Evolutionary conservation across 1,140 invertebrate genomes (phyloP), one percentile per base, ranked within the genome.

Genomic region (Dreissena rostriformis): DNA sequence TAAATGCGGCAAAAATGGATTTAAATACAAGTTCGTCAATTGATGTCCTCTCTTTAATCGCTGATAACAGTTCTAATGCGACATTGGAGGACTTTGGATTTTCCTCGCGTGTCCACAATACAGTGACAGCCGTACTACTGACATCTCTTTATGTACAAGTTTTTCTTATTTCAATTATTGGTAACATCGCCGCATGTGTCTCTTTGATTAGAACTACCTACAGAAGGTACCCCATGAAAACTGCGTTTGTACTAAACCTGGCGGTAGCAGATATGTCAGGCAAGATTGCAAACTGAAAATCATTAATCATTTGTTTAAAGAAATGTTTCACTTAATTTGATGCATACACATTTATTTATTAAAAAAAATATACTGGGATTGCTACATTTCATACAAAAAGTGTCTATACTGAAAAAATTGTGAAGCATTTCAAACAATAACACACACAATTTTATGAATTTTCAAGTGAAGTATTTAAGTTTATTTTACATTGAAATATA

Each of bases 191-290:
- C 19, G 68, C 68, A 8, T 51, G 68, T 49, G 57, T 71, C 2
- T 22, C 61, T n/a, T 55, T 80, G 26, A 17, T 71, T 1, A 55
- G 57, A 57, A 70, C 51, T 29, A 24, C 24, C n/a, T 61, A 55
- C n/a, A 22, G 61, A 24, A 80, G 53, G 15, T 49, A 57, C 11
- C 73, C 57, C 11, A 71, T 71, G 67, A 80, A 51, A 17, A 80
- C 52, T 10, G 66, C 68, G 19, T 71, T 51, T 68, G 49, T 80
- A 19, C 39, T 80, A 55, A 80, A 80, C 29, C 77, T 80, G 26
- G 77, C 53, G 0, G 19, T 80, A 6, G 77, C 77, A 12, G 77
- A 80, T 39, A 17, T 80, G 22, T 80, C 77, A 80, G 77, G 77
- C 70, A 57, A n/a, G 76, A 61, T 39, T 19, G 28, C 12, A 22